Base-by-base conservation (phyloP, 2,113 vertebrate genomes). In the Erpornis zantholeuca region DNA sequence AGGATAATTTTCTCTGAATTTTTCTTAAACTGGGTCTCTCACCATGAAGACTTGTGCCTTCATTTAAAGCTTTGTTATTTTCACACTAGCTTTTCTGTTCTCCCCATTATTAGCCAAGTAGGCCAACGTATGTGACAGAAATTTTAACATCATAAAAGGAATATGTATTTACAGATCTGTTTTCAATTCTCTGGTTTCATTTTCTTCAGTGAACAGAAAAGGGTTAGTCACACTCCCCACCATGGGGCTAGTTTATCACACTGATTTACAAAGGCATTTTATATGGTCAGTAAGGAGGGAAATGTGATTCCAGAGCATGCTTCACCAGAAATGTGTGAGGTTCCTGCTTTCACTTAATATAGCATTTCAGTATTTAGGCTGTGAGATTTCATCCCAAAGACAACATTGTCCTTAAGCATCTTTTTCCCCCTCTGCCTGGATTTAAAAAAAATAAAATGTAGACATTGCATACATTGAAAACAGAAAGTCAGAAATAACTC, bases 391-490 rank as follows among this genome's bases (percentile, higher is more conserved):
- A 16, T 66, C 25, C 10, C 29, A 31, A 73, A 54, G 31, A 49
- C 16, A 78, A 11, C 3, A 7, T 7, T n/a, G 10, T 53, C 3
- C 0, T 65, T 72, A 61, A 2, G 1, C 28, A 25, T 29, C 9
- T 77, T 80, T 61, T 6, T 19, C 27, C 3, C 4, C 15, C 66
- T 78, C 42, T 82, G 25, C 6, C 15, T 9, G 12, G 25, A 8
- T 53, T 81, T 31, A 0, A 24, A 82, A 57, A 65, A 40, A 63
- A 20, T 5, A 8, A 1, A n/a, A 36, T 25, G 15, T 63, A 44
- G 24, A 24, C 6, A 12, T 20, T 2, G 1, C 9, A 31, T 40
- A 17, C 3, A 3, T 18, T 72, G 21, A 68, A 27, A 82, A 63
- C 27, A 73, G 45, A 36, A 66, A 36, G 13, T 31, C 18, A 71